phyloP scores from a whole-genome alignment of 2,797 vertebrate species.

The Epinephelus malabaricus region DNA sequence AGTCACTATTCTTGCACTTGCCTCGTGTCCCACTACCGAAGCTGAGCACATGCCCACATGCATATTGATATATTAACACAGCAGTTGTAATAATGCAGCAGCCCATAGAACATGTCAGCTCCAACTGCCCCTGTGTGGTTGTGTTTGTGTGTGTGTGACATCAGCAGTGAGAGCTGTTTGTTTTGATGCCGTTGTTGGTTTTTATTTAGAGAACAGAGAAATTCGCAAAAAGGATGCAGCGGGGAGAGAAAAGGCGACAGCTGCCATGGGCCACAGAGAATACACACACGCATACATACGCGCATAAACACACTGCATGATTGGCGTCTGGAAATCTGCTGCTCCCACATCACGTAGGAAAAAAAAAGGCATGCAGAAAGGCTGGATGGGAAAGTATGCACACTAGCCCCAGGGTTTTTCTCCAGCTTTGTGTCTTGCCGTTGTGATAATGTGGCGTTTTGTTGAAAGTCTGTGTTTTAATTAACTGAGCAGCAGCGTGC shows the following conservation, averaged over 20 bases:
- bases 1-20: conserved; percentile 77
- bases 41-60: conserved; percentile 2
- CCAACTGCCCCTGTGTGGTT: background rate
- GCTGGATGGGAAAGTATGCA: conserved; percentile 36
- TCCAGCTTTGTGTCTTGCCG: conserved; percentile 62
- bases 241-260: conserved; percentile 69
- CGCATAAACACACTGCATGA: conserved; percentile 30
- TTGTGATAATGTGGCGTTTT: conserved; percentile 75
- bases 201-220: conserved; percentile 72
- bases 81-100: conserved; percentile 21
- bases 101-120: background rate
- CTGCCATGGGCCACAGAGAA: conserved; percentile 74
- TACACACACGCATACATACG: conserved; percentile 36
- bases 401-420: conserved; percentile 52
- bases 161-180: conserved; percentile 65
- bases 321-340: conserved; percentile 65
- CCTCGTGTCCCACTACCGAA: conserved; percentile 31
- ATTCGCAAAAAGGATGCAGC: conserved; percentile 60
- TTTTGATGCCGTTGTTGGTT: conserved; percentile 74
- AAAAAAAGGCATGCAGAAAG: conserved; percentile 34
- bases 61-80: conserved; percentile 10
- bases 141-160: conserved; percentile 18
- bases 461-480: conserved; percentile 78
- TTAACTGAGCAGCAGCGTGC: conserved; percentile 67
- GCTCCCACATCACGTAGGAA: conserved; percentile 21